These are phyloP conservation scores for Centropristis striata DNA, from an alignment of 2,113 vertebrate genomes.

Conservation along the genomic window DNA sequence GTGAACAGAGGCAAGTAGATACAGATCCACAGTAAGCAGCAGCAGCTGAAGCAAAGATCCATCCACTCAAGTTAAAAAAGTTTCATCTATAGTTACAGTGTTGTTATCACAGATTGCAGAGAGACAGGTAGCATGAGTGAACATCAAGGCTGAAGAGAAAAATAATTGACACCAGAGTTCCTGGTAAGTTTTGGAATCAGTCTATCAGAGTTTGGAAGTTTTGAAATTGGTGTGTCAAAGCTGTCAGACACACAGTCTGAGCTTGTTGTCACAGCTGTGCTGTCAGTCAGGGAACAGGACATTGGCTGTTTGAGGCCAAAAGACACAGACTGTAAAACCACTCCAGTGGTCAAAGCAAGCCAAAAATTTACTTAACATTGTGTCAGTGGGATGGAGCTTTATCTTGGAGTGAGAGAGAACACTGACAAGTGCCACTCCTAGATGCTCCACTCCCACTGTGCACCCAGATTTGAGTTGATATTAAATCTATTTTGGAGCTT, in stretches of 20 bases:
- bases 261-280: conserved; percentile 27
- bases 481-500: not conserved
- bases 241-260: conserved; percentile 7
- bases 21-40: not conserved
- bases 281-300: conserved; percentile 22
- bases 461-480: not conserved
- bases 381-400: not conserved
- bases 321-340: conserved; percentile 20
- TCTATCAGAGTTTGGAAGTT: not conserved
- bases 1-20: not conserved
- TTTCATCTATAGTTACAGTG: not conserved
- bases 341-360: not conserved
- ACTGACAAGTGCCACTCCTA: not conserved
- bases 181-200: not conserved
- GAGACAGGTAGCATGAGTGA: not conserved
- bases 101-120: too few relatives aligned
- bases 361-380: conserved; percentile 9
- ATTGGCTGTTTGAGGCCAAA: conserved; percentile 22
- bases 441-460: not conserved
- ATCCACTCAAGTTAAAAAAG: not conserved
- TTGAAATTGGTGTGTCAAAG: conserved; percentile 4
- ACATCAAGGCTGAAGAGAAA: not conserved
- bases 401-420: not conserved
- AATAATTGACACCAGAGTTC: not conserved
- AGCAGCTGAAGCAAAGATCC: not conserved